Evolutionary conservation across 2,113 vertebrate genomes (phyloP).

Genomic region (Cyprinus carpio): DNA sequence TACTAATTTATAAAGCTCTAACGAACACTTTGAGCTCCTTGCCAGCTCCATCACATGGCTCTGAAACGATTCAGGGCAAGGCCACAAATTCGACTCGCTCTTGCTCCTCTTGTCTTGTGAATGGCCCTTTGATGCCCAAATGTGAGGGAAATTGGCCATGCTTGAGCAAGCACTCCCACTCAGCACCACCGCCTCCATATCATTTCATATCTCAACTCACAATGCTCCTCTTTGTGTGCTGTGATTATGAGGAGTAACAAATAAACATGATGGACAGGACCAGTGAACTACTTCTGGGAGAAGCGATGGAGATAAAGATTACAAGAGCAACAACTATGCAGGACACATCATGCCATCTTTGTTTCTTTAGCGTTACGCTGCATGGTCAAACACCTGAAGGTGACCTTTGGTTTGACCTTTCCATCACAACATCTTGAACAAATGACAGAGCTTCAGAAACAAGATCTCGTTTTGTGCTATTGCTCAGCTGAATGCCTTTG

Average conservation of each 20-base stretch:
- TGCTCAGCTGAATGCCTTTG: too few relatives aligned
- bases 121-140: slow-evolving; percentile 59
- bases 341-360: background rate
- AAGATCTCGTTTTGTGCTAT: background rate
- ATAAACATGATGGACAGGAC: slow-evolving; percentile 25
- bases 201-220: slow-evolving; percentile 69
- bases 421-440: background rate
- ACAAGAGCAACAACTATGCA: background rate
- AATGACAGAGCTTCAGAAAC: background rate
- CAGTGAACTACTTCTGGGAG: slow-evolving; percentile 4
- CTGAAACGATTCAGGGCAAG: background rate
- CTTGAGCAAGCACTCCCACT: slow-evolving; percentile 65
- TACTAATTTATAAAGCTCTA: background rate
- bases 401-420: slow-evolving; percentile 17
- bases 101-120: slow-evolving; percentile 50
- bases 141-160: slow-evolving; percentile 55
- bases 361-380: background rate
- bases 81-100: background rate
- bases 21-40: background rate
- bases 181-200: slow-evolving; percentile 61
- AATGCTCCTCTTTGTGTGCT: slow-evolving; percentile 65
- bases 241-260: slow-evolving; percentile 5
- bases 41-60: background rate
- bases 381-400: background rate
- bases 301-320: background rate